Evolutionary conservation across 2,113 vertebrate genomes (phyloP).

Genomic region (Etheostoma cragini): DNA sequence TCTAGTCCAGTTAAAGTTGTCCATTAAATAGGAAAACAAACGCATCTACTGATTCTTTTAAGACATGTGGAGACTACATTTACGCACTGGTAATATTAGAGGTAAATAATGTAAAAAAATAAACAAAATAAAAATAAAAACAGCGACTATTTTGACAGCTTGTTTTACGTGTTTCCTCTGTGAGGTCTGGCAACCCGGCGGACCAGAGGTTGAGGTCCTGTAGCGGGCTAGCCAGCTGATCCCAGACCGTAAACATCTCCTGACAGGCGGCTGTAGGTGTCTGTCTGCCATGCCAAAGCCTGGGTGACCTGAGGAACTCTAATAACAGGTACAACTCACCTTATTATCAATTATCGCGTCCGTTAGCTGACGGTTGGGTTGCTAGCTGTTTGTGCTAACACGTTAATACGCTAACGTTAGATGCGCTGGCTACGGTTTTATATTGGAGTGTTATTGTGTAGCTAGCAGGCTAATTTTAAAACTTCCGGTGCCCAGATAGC

Average conservation of each 20-base stretch:
- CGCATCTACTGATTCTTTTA: background rate
- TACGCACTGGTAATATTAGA: no score
- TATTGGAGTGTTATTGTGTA: background rate
- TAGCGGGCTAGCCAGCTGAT: constrained; percentile 38
- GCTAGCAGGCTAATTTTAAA: constrained; percentile 18
- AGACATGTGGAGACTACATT: accelerated
- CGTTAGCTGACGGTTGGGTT: no score
- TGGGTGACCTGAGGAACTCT: constrained; percentile 38
- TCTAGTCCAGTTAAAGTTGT: background rate
- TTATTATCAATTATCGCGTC: background rate
- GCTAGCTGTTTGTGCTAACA: no score
- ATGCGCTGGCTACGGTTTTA: no score
- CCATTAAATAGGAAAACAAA: background rate
- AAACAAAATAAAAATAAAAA: no score
- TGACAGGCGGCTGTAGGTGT: constrained; percentile 15
- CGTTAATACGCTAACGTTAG: no score
- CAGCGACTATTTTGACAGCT: background rate
- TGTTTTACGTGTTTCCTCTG: background rate
- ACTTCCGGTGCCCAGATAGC: background rate
- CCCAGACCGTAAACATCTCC: constrained; percentile 1
- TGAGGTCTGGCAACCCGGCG: constrained; percentile 16
- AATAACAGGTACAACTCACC: constrained; percentile 22
- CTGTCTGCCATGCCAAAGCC: constrained; percentile 44
- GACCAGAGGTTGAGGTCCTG: background rate
- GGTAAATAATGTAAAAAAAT: no score